Conservation (phyloP, 1,140 invertebrate species). For the Spodoptera litura region DNA sequence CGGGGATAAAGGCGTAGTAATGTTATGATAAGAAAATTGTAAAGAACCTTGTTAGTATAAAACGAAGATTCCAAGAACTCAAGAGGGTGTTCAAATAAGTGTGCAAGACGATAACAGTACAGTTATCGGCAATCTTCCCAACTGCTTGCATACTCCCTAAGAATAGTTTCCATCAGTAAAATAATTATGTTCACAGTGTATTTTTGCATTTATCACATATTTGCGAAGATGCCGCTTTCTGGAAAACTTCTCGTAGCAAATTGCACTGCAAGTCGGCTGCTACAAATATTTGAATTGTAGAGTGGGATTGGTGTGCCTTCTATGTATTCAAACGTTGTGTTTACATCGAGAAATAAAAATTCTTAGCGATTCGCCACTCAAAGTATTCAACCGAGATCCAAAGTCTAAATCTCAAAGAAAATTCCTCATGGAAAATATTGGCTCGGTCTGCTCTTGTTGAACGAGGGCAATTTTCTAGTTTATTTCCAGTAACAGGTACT, state of each 20-base stretch:
- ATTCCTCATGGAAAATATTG: slow-evolving; percentile 24
- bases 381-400: slow-evolving; percentile 20
- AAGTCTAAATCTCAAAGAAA: slow-evolving; percentile 34
- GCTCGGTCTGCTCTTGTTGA: slow-evolving; percentile 27
- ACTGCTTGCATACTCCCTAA: not conserved
- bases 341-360: slow-evolving; percentile 81
- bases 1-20: no score
- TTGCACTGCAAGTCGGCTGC: slow-evolving; percentile 77
- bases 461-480: slow-evolving; percentile 58
- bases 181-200: slow-evolving; percentile 52
- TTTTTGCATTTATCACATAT: slow-evolving; percentile 56
- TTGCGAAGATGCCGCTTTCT: slow-evolving; percentile 60
- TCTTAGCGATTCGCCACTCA: slow-evolving; percentile 59
- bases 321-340: slow-evolving; percentile 75
- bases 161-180: slow-evolving; percentile 43
- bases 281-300: slow-evolving; percentile 84
- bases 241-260: slow-evolving; percentile 72
- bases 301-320: slow-evolving; percentile 82
- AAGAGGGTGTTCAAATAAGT: slow-evolving; percentile 18
- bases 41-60: not conserved
- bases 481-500: slow-evolving; percentile 49
- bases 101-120: not conserved
- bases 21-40: no score
- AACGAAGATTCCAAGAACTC: not conserved
- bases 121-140: slow-evolving; percentile 7